A percentile compares a stretch with the other conserved stretches of the same genome.
These are phyloP conservation scores for Albula glossodonta DNA, from an alignment of 2,113 vertebrate genomes.

Conservation along the genomic window DNA sequence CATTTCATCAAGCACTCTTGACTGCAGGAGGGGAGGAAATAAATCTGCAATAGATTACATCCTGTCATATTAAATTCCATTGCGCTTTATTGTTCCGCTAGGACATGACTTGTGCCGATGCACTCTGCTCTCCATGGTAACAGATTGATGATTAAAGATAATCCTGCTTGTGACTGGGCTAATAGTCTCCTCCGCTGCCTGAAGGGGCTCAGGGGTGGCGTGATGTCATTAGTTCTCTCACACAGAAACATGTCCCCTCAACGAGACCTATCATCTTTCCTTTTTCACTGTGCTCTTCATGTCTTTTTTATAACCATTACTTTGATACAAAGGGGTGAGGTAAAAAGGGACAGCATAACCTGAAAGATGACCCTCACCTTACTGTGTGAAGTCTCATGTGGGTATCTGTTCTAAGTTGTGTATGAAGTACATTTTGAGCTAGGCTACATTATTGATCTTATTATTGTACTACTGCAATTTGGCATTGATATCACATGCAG, in stretches of 20 bases:
- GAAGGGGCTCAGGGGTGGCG: constrained; percentile 13
- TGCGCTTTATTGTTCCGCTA: constrained; percentile 17
- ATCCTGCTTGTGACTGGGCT: constrained; percentile 32
- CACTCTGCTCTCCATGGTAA: constrained; percentile 44
- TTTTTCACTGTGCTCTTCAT: not conserved
- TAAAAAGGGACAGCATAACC: not conserved
- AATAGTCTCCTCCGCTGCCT: constrained; percentile 16
- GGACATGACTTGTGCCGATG: constrained; percentile 12
- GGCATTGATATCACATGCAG: no score
- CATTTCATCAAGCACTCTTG: not conserved
- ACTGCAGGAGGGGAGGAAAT: not conserved
- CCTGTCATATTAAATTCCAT: constrained; percentile 20
- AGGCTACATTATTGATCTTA: no score
- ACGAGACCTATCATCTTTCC: not conserved
- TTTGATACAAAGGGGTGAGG: not conserved
- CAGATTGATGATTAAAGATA: constrained; percentile 35
- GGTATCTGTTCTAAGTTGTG: no score
- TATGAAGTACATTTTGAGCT: no score
- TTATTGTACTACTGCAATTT: no score
- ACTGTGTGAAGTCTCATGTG: no score
- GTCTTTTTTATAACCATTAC: not conserved
- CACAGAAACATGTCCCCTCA: constrained; percentile 13
- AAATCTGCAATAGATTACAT: not conserved
- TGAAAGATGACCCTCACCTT: no score
- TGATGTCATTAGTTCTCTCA: constrained; percentile 20